These are phyloP conservation scores for Platichthys flesus DNA, from an alignment of 2,113 vertebrate genomes.

Conservation along the genomic window DNA sequence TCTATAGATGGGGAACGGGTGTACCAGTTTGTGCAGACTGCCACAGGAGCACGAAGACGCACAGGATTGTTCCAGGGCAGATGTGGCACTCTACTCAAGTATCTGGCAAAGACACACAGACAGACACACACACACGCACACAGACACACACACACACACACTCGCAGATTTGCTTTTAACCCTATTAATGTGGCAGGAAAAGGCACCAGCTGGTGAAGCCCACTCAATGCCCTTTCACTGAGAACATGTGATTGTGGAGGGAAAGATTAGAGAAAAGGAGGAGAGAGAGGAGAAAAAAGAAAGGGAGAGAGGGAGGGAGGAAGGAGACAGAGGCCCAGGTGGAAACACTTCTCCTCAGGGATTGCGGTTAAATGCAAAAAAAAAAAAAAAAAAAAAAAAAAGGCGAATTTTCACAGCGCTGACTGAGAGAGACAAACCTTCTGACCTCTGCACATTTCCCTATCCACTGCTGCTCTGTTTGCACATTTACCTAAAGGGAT, in stretches of 20 bases:
- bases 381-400: slow-evolving; percentile 39
- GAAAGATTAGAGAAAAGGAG: slow-evolving; percentile 34
- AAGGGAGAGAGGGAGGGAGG: slow-evolving; percentile 25
- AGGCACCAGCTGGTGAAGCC: slow-evolving; percentile 77
- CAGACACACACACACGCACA: slow-evolving; percentile 19
- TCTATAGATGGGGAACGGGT: slow-evolving; percentile 9
- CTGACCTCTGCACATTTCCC: neutral
- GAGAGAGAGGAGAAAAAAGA: slow-evolving; percentile 5
- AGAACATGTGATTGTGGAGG: slow-evolving; percentile 53
- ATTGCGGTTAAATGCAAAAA: slow-evolving; percentile 32
- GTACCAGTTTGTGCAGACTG: slow-evolving; percentile 10
- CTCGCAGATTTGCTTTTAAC: slow-evolving; percentile 55
- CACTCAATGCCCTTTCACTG: slow-evolving; percentile 72
- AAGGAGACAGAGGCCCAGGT: slow-evolving; percentile 58
- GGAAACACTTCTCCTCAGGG: slow-evolving; percentile 64
- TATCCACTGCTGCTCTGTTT: neutral
- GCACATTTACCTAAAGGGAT: neutral
- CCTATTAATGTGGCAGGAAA: slow-evolving; percentile 69
- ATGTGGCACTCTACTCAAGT: slow-evolving; percentile 58
- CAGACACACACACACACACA: slow-evolving; percentile 22
- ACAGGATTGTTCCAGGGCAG: slow-evolving; percentile 54
- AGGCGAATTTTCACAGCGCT: slow-evolving; percentile 1
- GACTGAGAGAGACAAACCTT: neutral
- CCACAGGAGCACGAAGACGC: slow-evolving; percentile 41
- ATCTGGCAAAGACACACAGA: slow-evolving; percentile 47